Evolutionary conservation across 2,113 vertebrate species (phyloP).

Genomic region (Corydoras maculifer): DNA sequence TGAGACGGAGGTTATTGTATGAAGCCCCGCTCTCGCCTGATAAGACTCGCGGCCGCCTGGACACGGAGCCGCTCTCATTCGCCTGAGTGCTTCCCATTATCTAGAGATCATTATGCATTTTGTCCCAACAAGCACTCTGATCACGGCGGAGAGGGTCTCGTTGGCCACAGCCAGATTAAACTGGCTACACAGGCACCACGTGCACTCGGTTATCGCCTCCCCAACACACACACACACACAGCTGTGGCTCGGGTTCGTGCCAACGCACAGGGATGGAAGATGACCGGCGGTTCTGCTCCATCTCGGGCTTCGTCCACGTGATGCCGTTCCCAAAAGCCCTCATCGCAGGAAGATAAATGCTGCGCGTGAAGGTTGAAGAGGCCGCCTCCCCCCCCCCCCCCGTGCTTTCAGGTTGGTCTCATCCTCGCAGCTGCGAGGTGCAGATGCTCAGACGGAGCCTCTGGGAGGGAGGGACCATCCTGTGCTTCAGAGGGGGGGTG

Average conservation of each 20-base stretch:
- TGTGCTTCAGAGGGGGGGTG: slow-evolving; percentile 27
- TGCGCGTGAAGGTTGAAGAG: slow-evolving; percentile 24
- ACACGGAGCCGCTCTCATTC: slow-evolving; percentile 43
- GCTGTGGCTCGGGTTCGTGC: slow-evolving; percentile 13
- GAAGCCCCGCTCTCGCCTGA: slow-evolving; percentile 35
- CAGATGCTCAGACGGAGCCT: slow-evolving; percentile 33
- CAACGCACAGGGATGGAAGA: slow-evolving; percentile 5
- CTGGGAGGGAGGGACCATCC: slow-evolving; percentile 34
- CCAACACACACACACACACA: slow-evolving; percentile 15
- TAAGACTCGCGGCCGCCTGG: slow-evolving; percentile 32
- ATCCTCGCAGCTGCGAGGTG: slow-evolving; percentile 23
- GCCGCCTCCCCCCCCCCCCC: neutral
- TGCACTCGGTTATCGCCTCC: slow-evolving; percentile 43
- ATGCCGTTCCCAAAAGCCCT: slow-evolving; percentile 19
- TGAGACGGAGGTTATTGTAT: slow-evolving; percentile 28
- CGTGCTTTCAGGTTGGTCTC: slow-evolving; percentile 11
- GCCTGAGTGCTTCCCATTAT: slow-evolving; percentile 56
- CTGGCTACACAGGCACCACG: slow-evolving; percentile 44
- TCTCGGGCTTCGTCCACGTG: slow-evolving; percentile 15
- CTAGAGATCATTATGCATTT: slow-evolving; percentile 58
- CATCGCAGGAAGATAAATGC: slow-evolving; percentile 30
- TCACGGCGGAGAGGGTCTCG: slow-evolving; percentile 44
- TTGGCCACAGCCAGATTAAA: slow-evolving; percentile 57
- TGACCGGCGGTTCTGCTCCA: neutral
- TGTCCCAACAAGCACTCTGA: slow-evolving; percentile 54